Conservation (phyloP, 2,113 vertebrate species). For the Callionymus lyra region DNA sequence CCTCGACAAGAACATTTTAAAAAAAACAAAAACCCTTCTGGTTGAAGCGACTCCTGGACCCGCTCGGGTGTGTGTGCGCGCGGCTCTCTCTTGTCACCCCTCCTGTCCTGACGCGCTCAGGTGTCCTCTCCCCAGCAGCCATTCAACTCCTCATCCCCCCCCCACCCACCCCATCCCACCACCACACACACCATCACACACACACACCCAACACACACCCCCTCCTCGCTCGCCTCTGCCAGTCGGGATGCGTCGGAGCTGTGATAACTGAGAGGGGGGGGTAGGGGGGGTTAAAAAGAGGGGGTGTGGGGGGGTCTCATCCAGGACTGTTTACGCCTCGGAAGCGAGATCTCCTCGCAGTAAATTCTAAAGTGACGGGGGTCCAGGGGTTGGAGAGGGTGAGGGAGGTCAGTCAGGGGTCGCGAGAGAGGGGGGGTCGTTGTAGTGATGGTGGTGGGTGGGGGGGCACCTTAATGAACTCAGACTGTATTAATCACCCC, state of each 20-base stretch:
- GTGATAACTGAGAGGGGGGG: constrained; percentile 37
- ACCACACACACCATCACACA: no score
- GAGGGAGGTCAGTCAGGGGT: constrained; percentile 81
- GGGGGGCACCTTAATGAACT: no score
- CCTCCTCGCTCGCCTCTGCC: constrained; percentile 24
- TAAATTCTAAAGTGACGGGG: constrained; percentile 84
- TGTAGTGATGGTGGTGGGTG: no score
- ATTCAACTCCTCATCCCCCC: constrained; percentile 47
- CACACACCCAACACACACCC: constrained; percentile 3
- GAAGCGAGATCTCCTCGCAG: constrained; percentile 73
- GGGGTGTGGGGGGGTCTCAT: constrained; percentile 1
- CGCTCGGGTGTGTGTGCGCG: constrained; percentile 40
- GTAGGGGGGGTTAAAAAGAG: constrained; percentile 1
- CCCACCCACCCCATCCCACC: not conserved
- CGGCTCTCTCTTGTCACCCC: constrained; percentile 53
- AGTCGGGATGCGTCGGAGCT: constrained; percentile 39
- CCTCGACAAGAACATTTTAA: no score
- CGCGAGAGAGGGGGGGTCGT: constrained; percentile 46
- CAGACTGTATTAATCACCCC: no score
- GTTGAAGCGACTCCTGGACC: constrained; percentile 51
- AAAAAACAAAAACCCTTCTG: no score
- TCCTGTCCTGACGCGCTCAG: constrained; percentile 59
- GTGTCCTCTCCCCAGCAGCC: constrained; percentile 46
- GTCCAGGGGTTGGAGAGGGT: constrained; percentile 70
- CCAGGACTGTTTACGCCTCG: constrained; percentile 44